Evolutionary conservation across 2,797 vertebrate genomes (phyloP), one percentile per base, ranked within the genome.

Genomic region (Crossoptilon crossoptilon): DNA sequence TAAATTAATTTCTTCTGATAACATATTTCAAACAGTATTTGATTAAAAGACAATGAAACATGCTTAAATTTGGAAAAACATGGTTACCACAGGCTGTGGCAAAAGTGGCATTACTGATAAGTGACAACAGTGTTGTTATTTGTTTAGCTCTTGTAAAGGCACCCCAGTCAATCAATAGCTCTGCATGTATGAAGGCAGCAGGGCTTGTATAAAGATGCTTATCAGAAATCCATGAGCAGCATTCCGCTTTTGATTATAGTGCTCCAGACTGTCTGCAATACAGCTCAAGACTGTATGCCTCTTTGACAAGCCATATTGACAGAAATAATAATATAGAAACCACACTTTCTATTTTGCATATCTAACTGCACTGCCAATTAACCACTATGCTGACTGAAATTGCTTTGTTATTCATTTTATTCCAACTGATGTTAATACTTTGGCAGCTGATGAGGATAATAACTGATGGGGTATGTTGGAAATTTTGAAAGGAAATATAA

Each of bases 171-270:
- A 98, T 98, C 97, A 98, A 98, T 98, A 98, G 94, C 95, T 95
- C 95, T 94, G 87, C 81, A 95, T 94, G 96, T 97, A 95, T 85
- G 95, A 96, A 97, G 96, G 95, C 96, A 96, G 95, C 74, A 96
- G 79, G 92, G 95, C 97, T 97, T 98, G 97, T 97, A 97, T 97
- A 97, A 97, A 97, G 97, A 98, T 98, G 92, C 97, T 98, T 98
- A 98, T 98, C 98, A 97, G 97, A 97, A 97, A 97, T 95, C 97
- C 96, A 97, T 97, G 96, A 97, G 96, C 96, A 95, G 84, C 79
- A 56, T 96, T 97, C 95, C 84, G 88, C 92, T 96, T 97, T 96
- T 95, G 92, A 97, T 95, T 96, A 91, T n/a, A 59, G 74, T 72
- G 63, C 88, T 85, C 87, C 84, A 95, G 86, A 78, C 84, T 90